Evolutionary conservation across 2,888 invertebrate species (phyloP).

Genomic region (Rhynchonema sp.): DNA sequence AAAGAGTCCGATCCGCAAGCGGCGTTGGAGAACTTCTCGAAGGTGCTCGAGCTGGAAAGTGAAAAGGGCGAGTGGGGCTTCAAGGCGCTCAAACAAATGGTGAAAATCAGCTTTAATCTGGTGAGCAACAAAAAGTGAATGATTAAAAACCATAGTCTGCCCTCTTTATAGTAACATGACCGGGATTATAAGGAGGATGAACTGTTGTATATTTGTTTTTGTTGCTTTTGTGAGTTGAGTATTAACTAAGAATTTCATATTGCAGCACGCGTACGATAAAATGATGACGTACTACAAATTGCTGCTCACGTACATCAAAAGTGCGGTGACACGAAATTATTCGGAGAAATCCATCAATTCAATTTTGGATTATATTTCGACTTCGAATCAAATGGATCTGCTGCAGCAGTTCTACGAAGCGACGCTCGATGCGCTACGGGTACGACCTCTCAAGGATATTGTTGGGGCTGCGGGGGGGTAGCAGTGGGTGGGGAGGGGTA

Average conservation of each 20-base stretch:
- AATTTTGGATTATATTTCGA: constrained; percentile 94
- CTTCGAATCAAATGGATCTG: constrained; percentile 90
- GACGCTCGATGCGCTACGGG: constrained; percentile 34
- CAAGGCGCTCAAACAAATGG: constrained; percentile 98
- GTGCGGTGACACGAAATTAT: constrained; percentile 94
- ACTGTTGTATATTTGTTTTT: too few species aligned
- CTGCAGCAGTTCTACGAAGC: constrained; percentile 94
- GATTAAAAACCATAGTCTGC: too few species aligned
- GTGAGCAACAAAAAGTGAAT: too few species aligned
- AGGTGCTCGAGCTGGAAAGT: constrained; percentile 84
- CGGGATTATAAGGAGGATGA: background rate
- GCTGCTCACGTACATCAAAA: constrained; percentile 88
- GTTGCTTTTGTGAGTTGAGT: too few species aligned
- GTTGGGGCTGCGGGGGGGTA: too few species aligned
- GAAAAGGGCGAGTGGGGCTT: constrained; percentile 99
- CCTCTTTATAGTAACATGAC: too few species aligned
- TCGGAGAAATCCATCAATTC: constrained; percentile 99
- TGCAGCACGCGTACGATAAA: constrained; percentile 67
- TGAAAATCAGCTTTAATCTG: constrained; percentile 94
- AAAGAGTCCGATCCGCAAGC: constrained; percentile 61
- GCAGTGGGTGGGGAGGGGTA: too few species aligned
- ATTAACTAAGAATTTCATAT: too few species aligned
- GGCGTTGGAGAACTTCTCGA: constrained; percentile 6
- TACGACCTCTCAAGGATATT: too few species aligned
- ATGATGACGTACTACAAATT: constrained; percentile 92